Evolutionary conservation across 2,113 vertebrate genomes (phyloP).

Genomic region (Hoplias malabaricus): DNA sequence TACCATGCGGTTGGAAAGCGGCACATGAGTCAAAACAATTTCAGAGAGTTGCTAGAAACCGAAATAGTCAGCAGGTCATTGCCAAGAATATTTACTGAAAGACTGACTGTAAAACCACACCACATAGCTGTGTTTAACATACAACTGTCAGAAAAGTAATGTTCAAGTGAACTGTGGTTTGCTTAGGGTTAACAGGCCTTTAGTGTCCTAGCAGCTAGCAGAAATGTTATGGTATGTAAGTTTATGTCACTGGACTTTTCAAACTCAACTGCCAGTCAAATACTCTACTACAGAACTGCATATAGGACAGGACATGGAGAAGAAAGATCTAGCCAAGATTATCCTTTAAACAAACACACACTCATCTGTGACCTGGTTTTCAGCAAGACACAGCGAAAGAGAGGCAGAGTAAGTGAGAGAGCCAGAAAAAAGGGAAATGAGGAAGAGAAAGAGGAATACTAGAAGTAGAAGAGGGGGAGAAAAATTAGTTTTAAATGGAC

Average conservation of each 20-base stretch:
- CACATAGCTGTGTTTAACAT: too few species aligned
- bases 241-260: not conserved
- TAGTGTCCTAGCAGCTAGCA: not conserved
- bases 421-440: not conserved
- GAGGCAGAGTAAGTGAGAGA: not conserved
- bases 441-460: not conserved
- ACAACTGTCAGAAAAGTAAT: too few species aligned
- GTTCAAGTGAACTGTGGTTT: too few species aligned
- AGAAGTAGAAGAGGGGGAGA: not conserved
- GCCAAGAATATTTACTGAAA: too few species aligned
- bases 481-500: not conserved
- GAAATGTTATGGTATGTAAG: not conserved
- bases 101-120: too few species aligned
- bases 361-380: slow-evolving; percentile 1
- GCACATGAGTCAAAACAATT: too few species aligned
- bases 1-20: too few species aligned
- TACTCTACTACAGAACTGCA: not conserved
- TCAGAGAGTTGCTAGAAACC: too few species aligned
- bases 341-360: not conserved
- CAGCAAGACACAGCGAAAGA: not conserved
- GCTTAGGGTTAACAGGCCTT: too few species aligned
- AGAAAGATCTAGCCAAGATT: not conserved
- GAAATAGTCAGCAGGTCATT: too few species aligned
- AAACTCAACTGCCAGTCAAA: not conserved
- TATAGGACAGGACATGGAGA: not conserved